Evolutionary conservation across 1,140 invertebrate genomes (phyloP), one percentile per base, ranked within the genome.

Genomic region (Eupeodes corollae): DNA sequence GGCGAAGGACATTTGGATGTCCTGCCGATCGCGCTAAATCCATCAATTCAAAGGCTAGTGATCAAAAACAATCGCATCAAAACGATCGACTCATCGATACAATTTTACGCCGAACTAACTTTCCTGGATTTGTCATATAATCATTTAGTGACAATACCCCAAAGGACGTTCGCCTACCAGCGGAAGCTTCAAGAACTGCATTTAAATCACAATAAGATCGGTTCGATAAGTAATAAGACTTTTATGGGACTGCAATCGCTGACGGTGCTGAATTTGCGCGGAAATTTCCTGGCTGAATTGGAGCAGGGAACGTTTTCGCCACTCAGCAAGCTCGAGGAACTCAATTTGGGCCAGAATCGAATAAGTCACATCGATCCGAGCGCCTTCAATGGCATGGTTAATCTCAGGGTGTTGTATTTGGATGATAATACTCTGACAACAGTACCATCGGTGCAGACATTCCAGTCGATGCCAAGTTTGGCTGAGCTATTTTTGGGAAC

Each of bases 1-100:
- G 79, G 87, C 52, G 81, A 82, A 57, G 87, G 84, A 53, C 86
- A 83, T 49, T 72, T 93, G 35, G 88, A 91, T 68, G 85, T 91
- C 13, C 80, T 93, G 38, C 91, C 90, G 33, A 92, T 93, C 53
- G 86, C 89, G 1, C 73, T 94, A 37, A 94, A 93, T 69, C 91
- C 91, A 3, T 84, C 83, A 53, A 86, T 92, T 45, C 84, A 88
- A 63, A 75, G 86, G 18, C 77, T 91, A 46, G 80, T 86, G 40
- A 78, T 93, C 30, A 80, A 82, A 55, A 86, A 86, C 59, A 93
- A 91, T 64, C 80, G 80, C 54, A 89, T 93, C 56, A 88, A 88
- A 64, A 85, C 81, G 15, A 84, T 93, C 37, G 86, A 90, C 63
- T 81, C 82, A 10, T 86, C 85, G 3, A 87, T 92, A 61, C 82